Base-by-base conservation (phyloP, 2,113 vertebrate genomes). In the Nyctibius bracteatus region DNA sequence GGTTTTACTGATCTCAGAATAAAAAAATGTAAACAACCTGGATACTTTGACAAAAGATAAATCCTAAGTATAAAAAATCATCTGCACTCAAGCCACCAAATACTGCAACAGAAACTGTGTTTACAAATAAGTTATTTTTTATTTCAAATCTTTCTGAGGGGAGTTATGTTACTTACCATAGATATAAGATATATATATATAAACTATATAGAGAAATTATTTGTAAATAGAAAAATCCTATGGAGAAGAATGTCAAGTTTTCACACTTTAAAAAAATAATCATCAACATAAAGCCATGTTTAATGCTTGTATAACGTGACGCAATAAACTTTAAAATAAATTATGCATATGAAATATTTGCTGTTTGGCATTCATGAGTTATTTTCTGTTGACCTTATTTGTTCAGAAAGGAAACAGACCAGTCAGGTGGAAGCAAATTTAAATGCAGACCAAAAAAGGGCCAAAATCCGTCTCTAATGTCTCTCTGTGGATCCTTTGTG, bases 251-350 rank as follows among this genome's bases (percentile, higher is more conserved):
- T 97, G 97, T 98, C 80, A 86, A 96, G 95, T 98, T 98, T 98
- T 98, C 98, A 98, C 97, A 97, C 87, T 97, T 92, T 23, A 68
- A 93, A 94, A 97, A 97, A 97, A 96, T 66, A 88, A 92, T 96
- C 96, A 98, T 97, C 96, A 93, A 97, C 97, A 97, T 97, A 96
- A 98, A 98, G 97, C 98, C 97, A 98, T 98, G 98, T 98, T 98
- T 97, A 98, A 98, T 98, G 98, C 98, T 98, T 98, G 96, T 98
- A 98, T 91, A 98, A 97, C 98, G 98, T 98, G 96, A 98, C 61
- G 92, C 97, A 97, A 98, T 98, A 98, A 98, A 98, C 96, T 98
- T 98, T 88, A 98, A 98, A 98, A 98, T 98, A 98, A 98, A 98
- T 98, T 96, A 97, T 96, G 98, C 97, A 97, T 94, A 96, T 93